Percentiles rank a stretch among this genome's conserved stretches.
phyloP scores from a whole-genome alignment of 2,888 invertebrate species.

The Cantharis nigra region DNA sequence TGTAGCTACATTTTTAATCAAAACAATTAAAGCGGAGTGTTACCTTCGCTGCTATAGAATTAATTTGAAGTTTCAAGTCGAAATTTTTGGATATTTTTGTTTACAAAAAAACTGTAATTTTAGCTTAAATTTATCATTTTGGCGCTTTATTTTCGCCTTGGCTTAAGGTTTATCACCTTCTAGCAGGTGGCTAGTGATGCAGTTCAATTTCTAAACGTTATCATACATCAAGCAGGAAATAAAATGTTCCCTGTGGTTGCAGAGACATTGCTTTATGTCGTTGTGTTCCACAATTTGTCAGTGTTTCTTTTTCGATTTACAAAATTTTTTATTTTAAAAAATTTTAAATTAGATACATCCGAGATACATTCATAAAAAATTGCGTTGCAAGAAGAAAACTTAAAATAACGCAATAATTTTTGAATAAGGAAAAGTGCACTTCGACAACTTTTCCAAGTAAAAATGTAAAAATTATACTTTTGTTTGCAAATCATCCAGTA shows the following conservation, averaged over 20 bases:
- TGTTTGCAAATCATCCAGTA: neutral
- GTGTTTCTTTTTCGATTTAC: slow-evolving; percentile 33
- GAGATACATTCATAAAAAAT: neutral
- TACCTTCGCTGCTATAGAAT: slow-evolving; percentile 24
- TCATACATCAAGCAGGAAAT: slow-evolving; percentile 46
- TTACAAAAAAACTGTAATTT: neutral
- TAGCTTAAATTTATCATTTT: slow-evolving; percentile 46
- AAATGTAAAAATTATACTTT: neutral
- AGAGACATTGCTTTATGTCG: slow-evolving; percentile 48
- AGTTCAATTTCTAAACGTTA: slow-evolving; percentile 46
- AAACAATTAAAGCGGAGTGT: neutral
- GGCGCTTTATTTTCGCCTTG: slow-evolving; percentile 47
- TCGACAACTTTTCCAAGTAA: too few species aligned
- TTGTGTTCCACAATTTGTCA: slow-evolving; percentile 43
- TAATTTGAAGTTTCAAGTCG: neutral
- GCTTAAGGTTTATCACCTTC: slow-evolving; percentile 47
- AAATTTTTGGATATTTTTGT: neutral
- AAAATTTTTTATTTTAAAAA: slow-evolving; percentile 17
- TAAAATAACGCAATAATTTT: neutral
- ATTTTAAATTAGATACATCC: neutral
- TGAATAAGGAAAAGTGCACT: too few species aligned
- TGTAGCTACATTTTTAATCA: neutral
- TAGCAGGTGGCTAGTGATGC: slow-evolving; percentile 46
- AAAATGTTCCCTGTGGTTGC: slow-evolving; percentile 43
- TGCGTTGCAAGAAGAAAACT: too few species aligned